Percentiles rank a stretch among this genome's conserved stretches.
Evolutionary conservation across 1,140 invertebrate species (phyloP).

Genomic region (Drosophila nigrodunni): DNA sequence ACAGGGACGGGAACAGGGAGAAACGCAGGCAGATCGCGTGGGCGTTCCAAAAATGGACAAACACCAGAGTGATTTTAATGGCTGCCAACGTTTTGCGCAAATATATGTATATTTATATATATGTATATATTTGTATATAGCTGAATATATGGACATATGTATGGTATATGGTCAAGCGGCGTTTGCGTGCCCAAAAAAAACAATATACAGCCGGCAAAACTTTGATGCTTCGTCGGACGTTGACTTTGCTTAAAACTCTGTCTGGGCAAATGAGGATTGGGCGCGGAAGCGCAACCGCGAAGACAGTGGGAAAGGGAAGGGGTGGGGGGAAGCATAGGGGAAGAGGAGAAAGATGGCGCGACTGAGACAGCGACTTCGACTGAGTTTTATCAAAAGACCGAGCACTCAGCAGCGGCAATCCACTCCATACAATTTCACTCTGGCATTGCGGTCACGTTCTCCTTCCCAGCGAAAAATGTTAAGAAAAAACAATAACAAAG

Average conservation of each 20-base stretch:
- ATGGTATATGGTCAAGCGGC: conserved; percentile 51
- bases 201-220: conserved; percentile 60
- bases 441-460: conserved; percentile 78
- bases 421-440: conserved; percentile 59
- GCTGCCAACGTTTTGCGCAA: conserved; percentile 28
- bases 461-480: conserved; percentile 44
- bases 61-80: conserved; percentile 74
- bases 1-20: background rate
- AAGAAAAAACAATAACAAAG: conserved; percentile 15
- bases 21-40: conserved; percentile 45
- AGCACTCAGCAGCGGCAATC: conserved; percentile 4
- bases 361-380: background rate
- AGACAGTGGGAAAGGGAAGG: background rate
- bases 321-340: too few species aligned
- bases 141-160: conserved; percentile 23
- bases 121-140: conserved; percentile 9
- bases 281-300: conserved; percentile 34
- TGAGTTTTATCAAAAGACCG: conserved; percentile 53
- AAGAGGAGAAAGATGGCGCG: background rate
- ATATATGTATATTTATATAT: conserved; percentile 21
- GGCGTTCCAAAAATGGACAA: conserved; percentile 78
- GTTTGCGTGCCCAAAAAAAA: conserved; percentile 74
- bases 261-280: conserved; percentile 22
- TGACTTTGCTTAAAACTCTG: conserved; percentile 60
- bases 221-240: conserved; percentile 55